Percentiles rank a stretch among this genome's conserved stretches.
Conservation (phyloP, 2,113 vertebrate genomes). For the Girardinichthys multiradiatus region DNA sequence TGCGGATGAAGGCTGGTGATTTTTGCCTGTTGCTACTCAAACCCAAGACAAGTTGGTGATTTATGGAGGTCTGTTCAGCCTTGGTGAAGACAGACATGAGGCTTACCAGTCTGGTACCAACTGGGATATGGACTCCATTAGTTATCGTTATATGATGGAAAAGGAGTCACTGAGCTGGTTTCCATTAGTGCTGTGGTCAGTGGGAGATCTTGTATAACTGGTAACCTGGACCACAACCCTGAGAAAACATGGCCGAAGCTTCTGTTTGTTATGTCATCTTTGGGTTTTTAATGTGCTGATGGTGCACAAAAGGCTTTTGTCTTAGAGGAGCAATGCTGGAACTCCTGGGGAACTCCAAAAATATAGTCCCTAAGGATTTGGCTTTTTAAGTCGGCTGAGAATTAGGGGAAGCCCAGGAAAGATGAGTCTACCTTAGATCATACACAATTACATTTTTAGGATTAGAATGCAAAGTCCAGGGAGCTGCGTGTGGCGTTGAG, state of each 20-base stretch:
- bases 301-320: not conserved
- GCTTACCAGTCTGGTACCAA: too few species aligned
- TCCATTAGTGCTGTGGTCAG: not conserved
- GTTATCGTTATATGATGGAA: too few species aligned
- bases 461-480: too few species aligned
- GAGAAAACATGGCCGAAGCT: conserved; percentile 1
- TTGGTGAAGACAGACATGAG: too few species aligned
- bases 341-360: conserved; percentile 38
- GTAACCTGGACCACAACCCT: not conserved
- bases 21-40: too few species aligned
- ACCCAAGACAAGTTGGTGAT: too few species aligned
- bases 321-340: conserved; percentile 11
- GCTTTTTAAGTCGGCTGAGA: not conserved
- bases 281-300: not conserved
- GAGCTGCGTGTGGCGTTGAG: too few species aligned
- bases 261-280: conserved; percentile 8
- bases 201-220: not conserved
- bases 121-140: too few species aligned
- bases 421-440: too few species aligned
- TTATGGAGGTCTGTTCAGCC: too few species aligned
- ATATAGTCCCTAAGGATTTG: not conserved
- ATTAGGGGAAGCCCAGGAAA: too few species aligned
- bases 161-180: not conserved
- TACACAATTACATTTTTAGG: too few species aligned
- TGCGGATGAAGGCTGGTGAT: not conserved